A percentile compares a stretch with the other conserved stretches of the same genome.
phyloP scores from a whole-genome alignment of 2,113 vertebrate genomes.

The Tenrec ecaudatus region DNA sequence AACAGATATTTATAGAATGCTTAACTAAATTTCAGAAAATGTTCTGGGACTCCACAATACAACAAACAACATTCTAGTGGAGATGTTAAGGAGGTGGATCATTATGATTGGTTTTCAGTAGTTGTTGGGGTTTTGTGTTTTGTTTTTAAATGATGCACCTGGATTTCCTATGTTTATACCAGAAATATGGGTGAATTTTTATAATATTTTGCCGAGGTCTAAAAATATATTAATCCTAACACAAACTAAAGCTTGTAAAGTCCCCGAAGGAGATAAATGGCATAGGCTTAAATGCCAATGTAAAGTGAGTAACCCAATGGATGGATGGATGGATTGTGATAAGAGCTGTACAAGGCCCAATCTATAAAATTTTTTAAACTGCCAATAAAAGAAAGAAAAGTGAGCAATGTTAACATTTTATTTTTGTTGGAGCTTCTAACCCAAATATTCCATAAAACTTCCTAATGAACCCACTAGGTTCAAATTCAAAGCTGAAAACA shows the following conservation, averaged over 20 bases:
- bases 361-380: too few species aligned
- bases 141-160: background rate
- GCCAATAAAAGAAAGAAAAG: too few species aligned
- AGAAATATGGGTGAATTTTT: background rate
- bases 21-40: conserved; percentile 20
- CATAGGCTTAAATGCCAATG: background rate
- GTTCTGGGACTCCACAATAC: background rate
- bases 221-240: conserved; percentile 19
- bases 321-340: too few species aligned
- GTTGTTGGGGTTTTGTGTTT: background rate
- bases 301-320: background rate
- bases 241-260: background rate
- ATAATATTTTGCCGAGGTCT: background rate
- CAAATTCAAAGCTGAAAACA: background rate
- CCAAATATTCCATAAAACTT: background rate
- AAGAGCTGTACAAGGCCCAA: too few species aligned
- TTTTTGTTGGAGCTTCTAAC: background rate
- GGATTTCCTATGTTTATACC: background rate
- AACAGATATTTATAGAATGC: conserved; percentile 21
- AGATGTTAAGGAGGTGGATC: background rate
- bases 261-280: background rate
- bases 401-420: background rate
- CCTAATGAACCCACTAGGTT: background rate
- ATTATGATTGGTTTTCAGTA: background rate
- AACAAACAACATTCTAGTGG: background rate